Base-by-base conservation (phyloP, 2,888 invertebrate genomes). In the Galeopsomyia nigrocyanea region DNA sequence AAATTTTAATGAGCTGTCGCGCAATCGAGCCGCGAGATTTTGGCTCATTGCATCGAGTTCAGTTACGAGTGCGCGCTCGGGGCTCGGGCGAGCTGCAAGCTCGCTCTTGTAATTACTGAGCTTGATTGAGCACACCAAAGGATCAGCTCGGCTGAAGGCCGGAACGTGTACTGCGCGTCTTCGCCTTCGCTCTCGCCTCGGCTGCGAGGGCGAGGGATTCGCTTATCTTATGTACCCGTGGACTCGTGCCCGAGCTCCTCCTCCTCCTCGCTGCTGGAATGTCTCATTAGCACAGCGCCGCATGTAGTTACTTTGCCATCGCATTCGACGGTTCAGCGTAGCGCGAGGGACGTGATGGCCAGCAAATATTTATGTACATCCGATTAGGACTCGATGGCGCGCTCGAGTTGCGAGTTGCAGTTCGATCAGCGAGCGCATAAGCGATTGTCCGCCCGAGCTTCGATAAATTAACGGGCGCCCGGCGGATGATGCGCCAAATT, bases 61-160 rank as follows among this genome's bases (percentile, higher is more conserved):
- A 13, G 47, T 19, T 56, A 51, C 19, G 56, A 21, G n/a, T n/a
- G n/a, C n/a, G n/a, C n/a, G n/a, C n/a, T n/a, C n/a, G n/a, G n/a
- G n/a, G n/a, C n/a, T n/a, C n/a, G n/a, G n/a, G n/a, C n/a, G n/a
- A n/a, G n/a, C 57, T 31, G 3, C 31, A 31, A 3, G 31, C 16
- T 61, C 57, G n/a, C n/a, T 47, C 65, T 68, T 51, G 68, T 74
- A 71, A 74, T 74, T 71, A 68, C 71, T 10, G 47, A 26, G 51
- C 50, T 62, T 74, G 71, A 74, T 74, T 68, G 74, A 74, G 60
- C 68, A 53, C 51, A 56, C 56, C 67, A 57, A 58, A 71, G 71
- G 65, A 71, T 71, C 71, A 58, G n/a, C n/a, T n/a, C n/a, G n/a
- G n/a, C n/a, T n/a, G n/a, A n/a, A n/a, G n/a, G n/a, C n/a, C n/a